phyloP scores from a whole-genome alignment of 2,888 invertebrate species.

The Drosophila anceps region DNA sequence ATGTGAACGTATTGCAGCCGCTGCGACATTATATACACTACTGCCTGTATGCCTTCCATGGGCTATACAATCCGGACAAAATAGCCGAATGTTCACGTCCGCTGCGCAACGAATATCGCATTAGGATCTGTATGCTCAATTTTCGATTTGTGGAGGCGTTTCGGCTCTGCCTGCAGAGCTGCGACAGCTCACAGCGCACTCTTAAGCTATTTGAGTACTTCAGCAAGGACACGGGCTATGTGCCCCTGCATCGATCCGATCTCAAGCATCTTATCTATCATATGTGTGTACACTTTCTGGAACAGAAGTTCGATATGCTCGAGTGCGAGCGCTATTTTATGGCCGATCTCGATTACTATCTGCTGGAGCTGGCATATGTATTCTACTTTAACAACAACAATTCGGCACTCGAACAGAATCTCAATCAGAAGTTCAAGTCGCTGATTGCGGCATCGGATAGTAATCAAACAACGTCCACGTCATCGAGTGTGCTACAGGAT shows the following conservation, averaged over 20 bases:
- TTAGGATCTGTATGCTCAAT: conserved; percentile 85
- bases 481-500: conserved; percentile 72
- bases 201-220: conserved; percentile 85
- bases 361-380: conserved; percentile 84
- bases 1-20: conserved; percentile 56
- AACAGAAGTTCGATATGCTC: conserved; percentile 81
- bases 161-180: conserved; percentile 82
- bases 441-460: conserved; percentile 74
- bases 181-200: conserved; percentile 79
- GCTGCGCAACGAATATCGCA: conserved; percentile 83
- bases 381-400: conserved; percentile 85
- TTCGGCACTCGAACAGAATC: conserved; percentile 82
- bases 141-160: conserved; percentile 85
- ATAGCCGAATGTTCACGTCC: conserved; percentile 81
- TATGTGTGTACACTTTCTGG: conserved; percentile 84
- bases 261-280: conserved; percentile 85
- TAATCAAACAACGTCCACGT: conserved; percentile 51
- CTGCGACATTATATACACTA: conserved; percentile 85
- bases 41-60: conserved; percentile 85
- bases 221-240: conserved; percentile 85
- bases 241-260: conserved; percentile 84
- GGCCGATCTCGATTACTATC: conserved; percentile 84
- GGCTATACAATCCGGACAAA: conserved; percentile 84
- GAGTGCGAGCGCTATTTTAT: conserved; percentile 85
- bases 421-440: conserved; percentile 83